These are phyloP conservation scores for Aspiorhynchus laticeps DNA, from an alignment of 2,113 vertebrate species.

Conservation along the genomic window DNA sequence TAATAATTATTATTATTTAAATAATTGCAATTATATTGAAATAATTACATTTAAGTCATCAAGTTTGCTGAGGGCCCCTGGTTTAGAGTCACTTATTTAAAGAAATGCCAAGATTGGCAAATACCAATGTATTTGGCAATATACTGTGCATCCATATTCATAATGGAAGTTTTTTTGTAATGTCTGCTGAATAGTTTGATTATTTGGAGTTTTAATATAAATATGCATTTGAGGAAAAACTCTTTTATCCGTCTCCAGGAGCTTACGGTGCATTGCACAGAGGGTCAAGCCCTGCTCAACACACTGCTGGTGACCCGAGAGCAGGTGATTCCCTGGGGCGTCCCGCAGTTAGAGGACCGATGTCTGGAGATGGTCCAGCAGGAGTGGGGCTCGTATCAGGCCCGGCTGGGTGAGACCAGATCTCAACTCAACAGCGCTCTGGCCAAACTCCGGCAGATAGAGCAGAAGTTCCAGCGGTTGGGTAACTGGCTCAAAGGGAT, in stretches of 20 bases:
- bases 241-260: slow-evolving; percentile 54
- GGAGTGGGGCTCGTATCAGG: slow-evolving; percentile 89
- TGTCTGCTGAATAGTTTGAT: no score
- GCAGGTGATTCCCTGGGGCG: slow-evolving; percentile 85
- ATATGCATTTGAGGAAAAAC: background rate
- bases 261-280: slow-evolving; percentile 84
- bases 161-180: no score
- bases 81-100: background rate
- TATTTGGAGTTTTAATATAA: background rate
- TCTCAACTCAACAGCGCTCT: slow-evolving; percentile 80
- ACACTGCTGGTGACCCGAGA: slow-evolving; percentile 84
- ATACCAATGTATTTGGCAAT: background rate
- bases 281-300: slow-evolving; percentile 87
- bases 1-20: background rate
- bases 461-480: slow-evolving; percentile 84
- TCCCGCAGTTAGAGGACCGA: slow-evolving; percentile 89
- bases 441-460: slow-evolving; percentile 84
- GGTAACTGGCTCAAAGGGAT: slow-evolving; percentile 86
- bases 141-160: background rate
- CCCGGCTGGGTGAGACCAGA: slow-evolving; percentile 82
- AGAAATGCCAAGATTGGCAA: background rate
- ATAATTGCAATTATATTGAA: background rate
- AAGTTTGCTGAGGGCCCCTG: background rate
- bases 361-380: slow-evolving; percentile 84
- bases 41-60: background rate